Evolutionary conservation across 2,888 invertebrate genomes (phyloP).

Genomic region (Lapara coniferarum): DNA sequence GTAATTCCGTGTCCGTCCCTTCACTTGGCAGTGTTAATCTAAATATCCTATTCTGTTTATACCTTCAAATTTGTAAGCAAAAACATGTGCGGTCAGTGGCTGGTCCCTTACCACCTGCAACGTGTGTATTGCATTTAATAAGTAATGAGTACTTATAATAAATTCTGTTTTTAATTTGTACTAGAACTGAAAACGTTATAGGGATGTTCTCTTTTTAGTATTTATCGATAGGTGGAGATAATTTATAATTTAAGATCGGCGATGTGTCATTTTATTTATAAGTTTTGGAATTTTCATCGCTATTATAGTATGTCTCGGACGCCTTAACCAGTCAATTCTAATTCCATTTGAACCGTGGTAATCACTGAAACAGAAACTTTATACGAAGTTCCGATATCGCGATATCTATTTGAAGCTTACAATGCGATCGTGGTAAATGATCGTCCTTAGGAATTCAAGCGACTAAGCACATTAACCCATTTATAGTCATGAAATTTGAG

Average conservation of each 20-base stretch:
- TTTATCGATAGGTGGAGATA: conserved; percentile 1
- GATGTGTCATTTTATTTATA: no score
- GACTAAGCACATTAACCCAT: no score
- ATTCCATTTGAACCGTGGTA: no score
- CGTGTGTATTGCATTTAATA: conserved; percentile 70
- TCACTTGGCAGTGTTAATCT: conserved; percentile 66
- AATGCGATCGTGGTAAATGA: no score
- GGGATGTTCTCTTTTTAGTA: conserved; percentile 8
- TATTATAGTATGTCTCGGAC: no score
- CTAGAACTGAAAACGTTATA: conserved; percentile 54
- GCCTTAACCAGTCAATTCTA: no score
- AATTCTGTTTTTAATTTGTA: conserved; percentile 81
- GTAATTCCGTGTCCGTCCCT: conserved; percentile 46
- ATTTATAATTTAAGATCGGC: not conserved
- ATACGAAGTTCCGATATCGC: no score
- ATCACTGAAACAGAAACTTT: no score
- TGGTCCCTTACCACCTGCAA: conserved; percentile 45
- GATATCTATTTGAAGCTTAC: no score
- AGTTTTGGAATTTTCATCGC: no score
- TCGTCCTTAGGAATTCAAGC: no score
- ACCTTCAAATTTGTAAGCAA: conserved; percentile 62
- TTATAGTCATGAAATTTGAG: no score
- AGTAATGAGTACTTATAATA: conserved; percentile 76
- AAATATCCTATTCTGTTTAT: conserved; percentile 78
- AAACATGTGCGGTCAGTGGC: conserved; percentile 69